Conservation (phyloP, 1,140 invertebrate genomes). For the Lasioglossum albipes region DNA sequence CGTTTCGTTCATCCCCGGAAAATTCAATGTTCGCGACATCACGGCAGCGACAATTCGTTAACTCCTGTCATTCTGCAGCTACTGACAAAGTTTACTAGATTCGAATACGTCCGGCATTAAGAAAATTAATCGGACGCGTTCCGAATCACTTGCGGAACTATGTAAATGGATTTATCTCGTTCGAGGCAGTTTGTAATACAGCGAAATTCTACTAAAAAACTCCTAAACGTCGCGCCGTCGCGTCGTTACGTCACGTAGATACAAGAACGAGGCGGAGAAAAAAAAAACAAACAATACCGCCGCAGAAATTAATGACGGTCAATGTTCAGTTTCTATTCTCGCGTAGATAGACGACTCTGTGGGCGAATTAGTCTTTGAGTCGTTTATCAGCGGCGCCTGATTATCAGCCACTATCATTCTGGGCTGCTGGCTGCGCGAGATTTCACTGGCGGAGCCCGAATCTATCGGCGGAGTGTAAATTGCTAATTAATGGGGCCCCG, state of each 20-base stretch:
- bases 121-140: neutral
- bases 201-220: neutral
- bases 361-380: constrained; percentile 5
- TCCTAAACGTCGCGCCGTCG: neutral
- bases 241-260: neutral
- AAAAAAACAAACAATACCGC: neutral
- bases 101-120: too few species aligned
- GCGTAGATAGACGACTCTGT: constrained; percentile 27
- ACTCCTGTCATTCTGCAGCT: too few species aligned
- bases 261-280: neutral
- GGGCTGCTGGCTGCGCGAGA: neutral
- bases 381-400: constrained; percentile 21
- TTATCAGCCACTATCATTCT: neutral
- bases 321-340: constrained; percentile 50
- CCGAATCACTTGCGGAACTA: neutral
- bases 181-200: neutral
- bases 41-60: too few species aligned
- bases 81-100: too few species aligned
- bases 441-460: too few species aligned
- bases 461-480: too few species aligned
- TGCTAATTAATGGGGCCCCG: too few species aligned
- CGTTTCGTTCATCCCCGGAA: too few species aligned
- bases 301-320: constrained; percentile 39
- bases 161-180: neutral
- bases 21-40: too few species aligned